Conservation (phyloP, 1,140 invertebrate genomes). For the Coelopa frigida region DNA sequence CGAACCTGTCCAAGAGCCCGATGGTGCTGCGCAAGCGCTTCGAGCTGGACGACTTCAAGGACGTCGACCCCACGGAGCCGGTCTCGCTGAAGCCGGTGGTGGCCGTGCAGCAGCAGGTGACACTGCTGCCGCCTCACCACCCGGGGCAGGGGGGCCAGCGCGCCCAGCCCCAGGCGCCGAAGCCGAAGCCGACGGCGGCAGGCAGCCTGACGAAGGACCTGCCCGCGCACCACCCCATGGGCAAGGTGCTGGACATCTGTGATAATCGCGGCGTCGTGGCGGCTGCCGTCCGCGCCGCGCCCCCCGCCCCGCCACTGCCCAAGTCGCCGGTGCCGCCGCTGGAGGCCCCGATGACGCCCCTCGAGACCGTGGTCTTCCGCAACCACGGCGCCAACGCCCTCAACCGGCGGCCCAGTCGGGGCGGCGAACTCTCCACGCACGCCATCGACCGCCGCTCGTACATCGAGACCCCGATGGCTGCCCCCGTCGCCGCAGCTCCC, state of each 20-base stretch:
- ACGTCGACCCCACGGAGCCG: conserved; percentile 33
- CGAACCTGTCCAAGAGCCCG: conserved; percentile 33
- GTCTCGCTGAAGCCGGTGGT: conserved; percentile 28
- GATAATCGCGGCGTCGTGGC: conserved; percentile 17
- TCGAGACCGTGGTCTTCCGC: conserved; percentile 32
- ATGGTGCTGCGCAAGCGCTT: conserved; percentile 37
- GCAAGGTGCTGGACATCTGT: conserved; percentile 35
- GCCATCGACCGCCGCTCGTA: conserved; percentile 40
- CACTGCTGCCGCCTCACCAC: neutral
- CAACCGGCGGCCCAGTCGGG: conserved; percentile 1
- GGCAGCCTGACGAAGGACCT: conserved; percentile 22
- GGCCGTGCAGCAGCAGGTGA: conserved; percentile 12
- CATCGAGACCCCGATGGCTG: conserved; percentile 26
- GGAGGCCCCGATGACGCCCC: neutral
- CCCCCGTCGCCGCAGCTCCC: conserved; percentile 12
- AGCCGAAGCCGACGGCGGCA: conserved; percentile 12
- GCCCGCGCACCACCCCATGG: conserved; percentile 32
- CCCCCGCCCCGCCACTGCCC: neutral
- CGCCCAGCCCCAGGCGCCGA: conserved; percentile 17
- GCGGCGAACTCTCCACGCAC: conserved; percentile 24
- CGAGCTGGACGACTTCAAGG: conserved; percentile 35
- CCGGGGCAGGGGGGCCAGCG: conserved; percentile 12
- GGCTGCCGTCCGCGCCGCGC: neutral
- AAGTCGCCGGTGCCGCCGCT: neutral
- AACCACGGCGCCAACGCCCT: conserved; percentile 20